Percentiles rank a stretch among this genome's conserved stretches.
Evolutionary conservation across 2,113 vertebrate species (phyloP).

Genomic region (Python bivittatus): DNA sequence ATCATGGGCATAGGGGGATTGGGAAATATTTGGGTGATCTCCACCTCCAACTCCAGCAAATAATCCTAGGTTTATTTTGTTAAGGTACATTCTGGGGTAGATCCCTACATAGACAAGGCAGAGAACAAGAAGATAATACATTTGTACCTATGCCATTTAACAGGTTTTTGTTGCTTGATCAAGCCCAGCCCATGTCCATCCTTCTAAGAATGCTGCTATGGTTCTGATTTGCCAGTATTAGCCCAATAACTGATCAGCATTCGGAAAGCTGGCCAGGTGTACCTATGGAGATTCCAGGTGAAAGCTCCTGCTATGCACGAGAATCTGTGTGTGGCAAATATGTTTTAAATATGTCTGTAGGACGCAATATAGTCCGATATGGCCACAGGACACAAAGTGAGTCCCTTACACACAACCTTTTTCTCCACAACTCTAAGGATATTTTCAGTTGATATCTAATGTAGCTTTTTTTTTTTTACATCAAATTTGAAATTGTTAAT

Average conservation of each 20-base stretch:
- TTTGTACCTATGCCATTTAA: neutral
- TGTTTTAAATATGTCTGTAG: neutral
- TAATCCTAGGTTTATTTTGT: neutral
- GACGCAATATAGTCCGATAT: neutral
- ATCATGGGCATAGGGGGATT: neutral
- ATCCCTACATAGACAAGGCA: neutral
- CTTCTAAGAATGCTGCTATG: neutral
- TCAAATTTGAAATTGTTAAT: neutral
- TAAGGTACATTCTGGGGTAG: neutral
- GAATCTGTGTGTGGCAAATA: neutral
- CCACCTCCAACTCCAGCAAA: neutral
- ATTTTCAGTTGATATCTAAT: neutral
- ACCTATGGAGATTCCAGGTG: neutral
- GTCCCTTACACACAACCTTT: neutral
- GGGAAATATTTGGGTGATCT: neutral
- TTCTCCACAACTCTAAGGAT: neutral
- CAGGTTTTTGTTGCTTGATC: neutral
- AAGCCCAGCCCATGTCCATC: neutral
- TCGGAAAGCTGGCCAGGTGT: neutral
- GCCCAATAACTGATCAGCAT: neutral
- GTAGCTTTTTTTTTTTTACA: neutral
- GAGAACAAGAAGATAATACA: neutral
- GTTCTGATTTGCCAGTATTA: neutral
- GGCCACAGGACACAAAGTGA: neutral
- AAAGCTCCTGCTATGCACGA: neutral